A percentile compares a stretch with the other conserved stretches of the same genome.
These are phyloP conservation scores for Dendrolimus houi DNA, from an alignment of 2,888 invertebrate genomes.

Conservation along the genomic window DNA sequence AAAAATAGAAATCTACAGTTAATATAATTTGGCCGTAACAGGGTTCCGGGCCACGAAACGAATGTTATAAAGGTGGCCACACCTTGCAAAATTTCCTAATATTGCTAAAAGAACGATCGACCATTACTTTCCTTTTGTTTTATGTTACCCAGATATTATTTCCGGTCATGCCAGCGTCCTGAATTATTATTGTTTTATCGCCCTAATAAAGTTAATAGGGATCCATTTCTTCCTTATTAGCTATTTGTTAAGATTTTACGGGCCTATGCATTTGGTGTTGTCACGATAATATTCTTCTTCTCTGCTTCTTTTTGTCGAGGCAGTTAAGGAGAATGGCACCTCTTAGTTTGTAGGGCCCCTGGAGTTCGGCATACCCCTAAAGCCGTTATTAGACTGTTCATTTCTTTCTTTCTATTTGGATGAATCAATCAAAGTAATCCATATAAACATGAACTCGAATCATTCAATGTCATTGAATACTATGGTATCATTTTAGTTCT, in stretches of 20 bases:
- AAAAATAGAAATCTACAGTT: conserved; percentile 44
- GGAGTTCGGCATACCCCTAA: too few relatives aligned
- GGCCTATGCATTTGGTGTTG: neutral
- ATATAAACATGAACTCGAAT: too few relatives aligned
- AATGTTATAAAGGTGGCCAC: conserved; percentile 34
- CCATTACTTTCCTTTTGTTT: conserved; percentile 63
- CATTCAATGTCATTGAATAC: too few relatives aligned
- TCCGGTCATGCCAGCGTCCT: conserved; percentile 59
- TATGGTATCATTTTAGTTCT: too few relatives aligned
- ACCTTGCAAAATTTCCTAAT: conserved; percentile 60
- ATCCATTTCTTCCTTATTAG: neutral
- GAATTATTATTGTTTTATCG: conserved; percentile 64
- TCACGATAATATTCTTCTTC: neutral
- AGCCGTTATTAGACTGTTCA: too few relatives aligned
- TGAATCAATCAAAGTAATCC: too few relatives aligned
- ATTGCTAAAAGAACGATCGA: conserved; percentile 51
- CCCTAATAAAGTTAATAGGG: conserved; percentile 39
- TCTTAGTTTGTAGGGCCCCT: too few relatives aligned
- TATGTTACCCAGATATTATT: conserved; percentile 56
- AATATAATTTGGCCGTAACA: conserved; percentile 48
- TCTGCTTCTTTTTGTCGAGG: too few relatives aligned
- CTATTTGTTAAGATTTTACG: neutral
- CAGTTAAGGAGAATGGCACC: too few relatives aligned
- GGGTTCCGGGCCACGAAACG: conserved; percentile 39
- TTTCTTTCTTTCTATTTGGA: too few relatives aligned